Evolutionary conservation across 2,113 vertebrate genomes (phyloP).

Genomic region (Otus sunia): DNA sequence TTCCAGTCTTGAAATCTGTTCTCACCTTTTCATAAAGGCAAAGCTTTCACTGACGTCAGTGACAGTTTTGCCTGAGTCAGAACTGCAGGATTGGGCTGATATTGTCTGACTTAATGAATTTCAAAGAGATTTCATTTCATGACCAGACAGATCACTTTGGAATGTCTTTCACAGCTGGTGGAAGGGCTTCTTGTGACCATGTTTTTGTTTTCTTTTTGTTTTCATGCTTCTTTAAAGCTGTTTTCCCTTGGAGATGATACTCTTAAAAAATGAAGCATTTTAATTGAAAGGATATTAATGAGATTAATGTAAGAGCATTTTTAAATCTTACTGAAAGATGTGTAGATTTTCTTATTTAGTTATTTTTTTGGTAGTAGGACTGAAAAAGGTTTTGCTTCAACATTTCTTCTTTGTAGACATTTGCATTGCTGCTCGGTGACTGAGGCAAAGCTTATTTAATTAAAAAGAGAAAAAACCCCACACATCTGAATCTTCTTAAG

Average conservation of each 20-base stretch:
- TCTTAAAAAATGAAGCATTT: neutral
- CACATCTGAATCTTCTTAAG: neutral
- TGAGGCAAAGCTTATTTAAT: neutral
- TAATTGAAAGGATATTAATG: neutral
- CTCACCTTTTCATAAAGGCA: neutral
- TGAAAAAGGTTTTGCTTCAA: neutral
- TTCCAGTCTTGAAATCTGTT: neutral
- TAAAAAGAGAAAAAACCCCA: neutral
- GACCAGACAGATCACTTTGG: conserved; percentile 44
- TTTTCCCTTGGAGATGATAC: neutral
- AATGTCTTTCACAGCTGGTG: neutral
- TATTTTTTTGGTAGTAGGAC: neutral
- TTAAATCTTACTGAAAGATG: neutral
- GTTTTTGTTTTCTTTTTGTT: neutral
- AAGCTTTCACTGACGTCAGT: conserved; percentile 5
- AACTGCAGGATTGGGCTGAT: conserved; percentile 11
- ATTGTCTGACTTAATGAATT: conserved; percentile 55
- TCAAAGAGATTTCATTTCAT: conserved; percentile 30
- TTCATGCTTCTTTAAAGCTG: neutral
- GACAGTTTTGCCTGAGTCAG: conserved; percentile 36
- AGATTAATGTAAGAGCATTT: neutral
- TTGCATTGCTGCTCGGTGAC: neutral
- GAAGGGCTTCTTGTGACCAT: neutral
- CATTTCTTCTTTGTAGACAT: neutral
- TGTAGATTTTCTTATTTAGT: neutral